Evolutionary conservation across 53 echinoderm and acorn worm genomes (phyloP).

Genomic region (Echinarachnius parma): DNA sequence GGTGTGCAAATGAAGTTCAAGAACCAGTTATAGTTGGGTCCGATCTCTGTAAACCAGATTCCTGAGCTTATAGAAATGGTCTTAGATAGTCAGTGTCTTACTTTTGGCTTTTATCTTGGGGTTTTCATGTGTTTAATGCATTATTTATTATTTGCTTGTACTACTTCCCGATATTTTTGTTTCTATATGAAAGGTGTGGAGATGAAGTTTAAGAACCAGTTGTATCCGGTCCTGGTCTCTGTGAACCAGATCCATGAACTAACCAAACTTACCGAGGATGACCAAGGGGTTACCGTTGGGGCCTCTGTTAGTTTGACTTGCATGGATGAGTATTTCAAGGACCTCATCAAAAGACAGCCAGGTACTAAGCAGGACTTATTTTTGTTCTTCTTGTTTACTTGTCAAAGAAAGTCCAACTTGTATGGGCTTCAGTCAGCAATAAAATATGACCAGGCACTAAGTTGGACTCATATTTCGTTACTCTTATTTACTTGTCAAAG

Average conservation of each 20-base stretch:
- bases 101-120: too few species aligned
- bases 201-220: conserved; percentile 60
- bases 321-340: conserved; percentile 39
- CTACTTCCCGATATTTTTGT: too few species aligned
- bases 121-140: too few species aligned
- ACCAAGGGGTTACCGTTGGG: conserved; percentile 40
- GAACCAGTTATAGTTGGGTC: conserved; percentile 22
- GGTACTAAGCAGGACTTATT: too few species aligned
- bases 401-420: too few species aligned
- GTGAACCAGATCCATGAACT: conserved; percentile 60
- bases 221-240: conserved; percentile 52
- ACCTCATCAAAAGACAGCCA: conserved; percentile 32
- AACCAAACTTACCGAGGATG: conserved; percentile 25
- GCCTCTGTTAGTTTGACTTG: conserved; percentile 49
- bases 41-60: conserved; percentile 32
- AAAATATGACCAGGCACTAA: too few species aligned
- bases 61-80: conserved; percentile 36
- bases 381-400: too few species aligned
- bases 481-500: too few species aligned
- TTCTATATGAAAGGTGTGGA: conserved; percentile 69
- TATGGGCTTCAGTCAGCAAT: too few species aligned
- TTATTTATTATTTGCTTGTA: too few species aligned
- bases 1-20: conserved; percentile 55
- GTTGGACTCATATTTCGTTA: too few species aligned
- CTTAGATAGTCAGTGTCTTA: too few species aligned